Base-by-base conservation (phyloP, 2,113 vertebrate species). In the Silurus asotus region DNA sequence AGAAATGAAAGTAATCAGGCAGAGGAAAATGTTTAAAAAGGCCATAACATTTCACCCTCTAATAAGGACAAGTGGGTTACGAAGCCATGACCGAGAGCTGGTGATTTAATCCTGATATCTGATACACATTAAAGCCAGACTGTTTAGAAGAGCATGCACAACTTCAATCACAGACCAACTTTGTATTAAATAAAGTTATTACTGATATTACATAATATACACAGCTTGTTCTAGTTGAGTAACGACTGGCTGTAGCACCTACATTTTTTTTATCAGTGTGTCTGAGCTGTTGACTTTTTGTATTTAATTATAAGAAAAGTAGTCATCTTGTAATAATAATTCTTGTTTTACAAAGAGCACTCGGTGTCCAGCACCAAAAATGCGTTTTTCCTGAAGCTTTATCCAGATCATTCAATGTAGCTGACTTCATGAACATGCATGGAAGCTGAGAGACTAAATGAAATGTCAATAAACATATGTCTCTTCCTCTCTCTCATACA, bases 341-440 rank as follows among this genome's bases (percentile, higher is more conserved):
- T 37, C 37, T 37, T 37, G 37, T 37, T 37, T 37, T 82, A 62
- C 85, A 80, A 89, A 23, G 23, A 23, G 58, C 67, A 77, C 69
- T 84, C 91, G 93, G 93, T 90, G 92, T 81, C 94, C 94, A 89
- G 94, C 93, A 95, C 93, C 94, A 93, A 88, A 90, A 91, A 84
- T 79, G 15, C 23, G 0, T 67, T 61, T 80, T 65, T 80, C 61
- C 84, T 88, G 84, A 84, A 67, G 28, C 23, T 25, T 84, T 65
- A n/a, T 75, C 17, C 53, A 25, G 9, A 67, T 78, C 8, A 37
- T 74, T 76, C n/a, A 37, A 20, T 37, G 53, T 65, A 58, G 83
- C 69, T 51, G 59, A 85, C 37, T 88, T 67, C 8, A 14, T 82
- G 61, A 76, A 67, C 49, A 85, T 77, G 78, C 9, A 49, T n/a